Evolutionary conservation across 2,888 invertebrate species (phyloP).

Genomic region (Drosophila leonis): DNA sequence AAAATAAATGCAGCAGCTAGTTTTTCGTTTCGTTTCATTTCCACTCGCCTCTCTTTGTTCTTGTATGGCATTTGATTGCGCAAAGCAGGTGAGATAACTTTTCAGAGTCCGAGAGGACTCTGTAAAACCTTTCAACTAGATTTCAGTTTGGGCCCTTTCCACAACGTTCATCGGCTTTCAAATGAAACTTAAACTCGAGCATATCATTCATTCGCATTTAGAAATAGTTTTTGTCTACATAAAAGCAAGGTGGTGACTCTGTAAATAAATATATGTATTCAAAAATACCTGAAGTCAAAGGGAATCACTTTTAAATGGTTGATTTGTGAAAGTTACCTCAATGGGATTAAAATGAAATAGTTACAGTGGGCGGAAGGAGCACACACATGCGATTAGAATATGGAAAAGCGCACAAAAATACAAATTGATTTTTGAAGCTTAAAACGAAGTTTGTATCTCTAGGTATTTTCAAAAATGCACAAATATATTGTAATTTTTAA

Average conservation of each 20-base stretch:
- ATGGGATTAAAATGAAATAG: conserved; percentile 1
- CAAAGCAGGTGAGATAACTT: conserved; percentile 51
- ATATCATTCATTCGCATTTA: conserved; percentile 23
- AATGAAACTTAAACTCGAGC: conserved; percentile 21
- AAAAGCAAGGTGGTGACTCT: not conserved
- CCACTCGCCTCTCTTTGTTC: conserved; percentile 19
- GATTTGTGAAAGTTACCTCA: not conserved
- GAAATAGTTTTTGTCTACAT: conserved; percentile 14
- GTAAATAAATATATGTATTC: conserved; percentile 7
- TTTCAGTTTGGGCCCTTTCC: conserved; percentile 46
- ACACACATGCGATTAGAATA: not conserved
- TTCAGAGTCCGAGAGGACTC: conserved; percentile 9
- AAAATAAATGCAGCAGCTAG: conserved; percentile 73
- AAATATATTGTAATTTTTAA: not conserved
- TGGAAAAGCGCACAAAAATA: not conserved
- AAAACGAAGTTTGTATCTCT: too few species aligned
- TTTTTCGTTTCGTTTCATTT: conserved; percentile 37
- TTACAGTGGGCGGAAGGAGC: not conserved
- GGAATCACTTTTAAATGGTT: not conserved
- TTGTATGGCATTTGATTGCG: conserved; percentile 60
- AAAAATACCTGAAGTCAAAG: conserved; percentile 3
- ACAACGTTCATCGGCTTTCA: conserved; percentile 21
- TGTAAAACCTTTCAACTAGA: conserved; percentile 31
- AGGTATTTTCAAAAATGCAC: not conserved
- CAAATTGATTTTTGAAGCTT: not conserved